Conservation (phyloP, 2,797 vertebrate species). For the Cyclopterus lumpus region DNA sequence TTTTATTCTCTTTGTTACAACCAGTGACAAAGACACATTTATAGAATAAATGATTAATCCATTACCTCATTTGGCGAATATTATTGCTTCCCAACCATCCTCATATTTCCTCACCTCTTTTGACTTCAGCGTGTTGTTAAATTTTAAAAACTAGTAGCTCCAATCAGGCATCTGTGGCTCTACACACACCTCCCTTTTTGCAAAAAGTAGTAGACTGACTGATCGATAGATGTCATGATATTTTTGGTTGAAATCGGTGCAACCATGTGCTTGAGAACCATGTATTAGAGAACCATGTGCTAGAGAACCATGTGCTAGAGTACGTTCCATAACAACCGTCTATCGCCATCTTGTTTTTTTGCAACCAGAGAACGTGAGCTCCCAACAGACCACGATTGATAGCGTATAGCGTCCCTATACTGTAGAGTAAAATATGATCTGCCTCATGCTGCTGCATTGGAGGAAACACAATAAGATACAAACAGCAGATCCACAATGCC, state of each 20-base stretch:
- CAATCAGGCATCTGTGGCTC: not conserved
- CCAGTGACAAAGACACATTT: not conserved
- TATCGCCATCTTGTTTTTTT: not conserved
- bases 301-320: too few relatives aligned
- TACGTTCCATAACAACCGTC: too few relatives aligned
- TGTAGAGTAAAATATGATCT: constrained; percentile 7
- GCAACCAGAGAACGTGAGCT: not conserved
- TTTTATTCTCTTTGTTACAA: not conserved
- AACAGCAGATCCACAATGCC: constrained; percentile 29
- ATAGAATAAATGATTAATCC: not conserved
- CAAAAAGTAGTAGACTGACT: not conserved
- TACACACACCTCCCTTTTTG: not conserved
- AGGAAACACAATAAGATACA: constrained; percentile 18
- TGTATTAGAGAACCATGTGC: too few relatives aligned
- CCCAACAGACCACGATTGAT: not conserved
- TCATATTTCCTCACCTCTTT: not conserved
- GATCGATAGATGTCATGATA: not conserved
- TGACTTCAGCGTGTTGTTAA: not conserved
- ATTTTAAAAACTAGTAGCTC: too few relatives aligned
- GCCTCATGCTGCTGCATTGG: not conserved
- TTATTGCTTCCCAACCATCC: not conserved
- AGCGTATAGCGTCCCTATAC: not conserved
- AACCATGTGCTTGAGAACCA: too few relatives aligned
- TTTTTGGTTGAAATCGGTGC: not conserved
- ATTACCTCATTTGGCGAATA: not conserved